phyloP scores from a whole-genome alignment of 1,140 invertebrate species.

The Lordiphosa stackelbergi region DNA sequence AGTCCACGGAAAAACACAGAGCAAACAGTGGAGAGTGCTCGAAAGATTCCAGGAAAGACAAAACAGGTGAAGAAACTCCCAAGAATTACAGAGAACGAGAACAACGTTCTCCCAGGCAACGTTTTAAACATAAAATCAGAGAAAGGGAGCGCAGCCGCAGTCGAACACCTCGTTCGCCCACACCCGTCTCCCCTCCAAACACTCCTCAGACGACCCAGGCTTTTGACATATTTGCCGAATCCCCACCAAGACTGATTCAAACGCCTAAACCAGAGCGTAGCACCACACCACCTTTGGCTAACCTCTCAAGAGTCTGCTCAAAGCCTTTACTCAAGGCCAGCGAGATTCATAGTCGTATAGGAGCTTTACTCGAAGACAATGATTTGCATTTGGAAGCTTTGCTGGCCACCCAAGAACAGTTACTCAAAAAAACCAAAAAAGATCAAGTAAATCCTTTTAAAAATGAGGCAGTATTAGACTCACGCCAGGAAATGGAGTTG shows the following conservation, averaged over 20 bases:
- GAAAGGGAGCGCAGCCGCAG: conserved; percentile 13
- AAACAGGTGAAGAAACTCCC: no score
- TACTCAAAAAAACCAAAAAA: conserved; percentile 45
- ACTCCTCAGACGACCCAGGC: conserved; percentile 9
- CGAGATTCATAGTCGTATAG: conserved; percentile 67
- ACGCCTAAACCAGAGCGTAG: conserved; percentile 29
- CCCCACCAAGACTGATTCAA: conserved; percentile 58
- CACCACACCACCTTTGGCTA: conserved; percentile 48
- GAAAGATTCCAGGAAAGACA: conserved; percentile 4
- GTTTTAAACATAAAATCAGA: conserved; percentile 1
- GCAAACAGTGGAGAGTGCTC: no score
- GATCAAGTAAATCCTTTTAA: conserved; percentile 53
- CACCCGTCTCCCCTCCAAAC: neutral
- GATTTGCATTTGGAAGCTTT: conserved; percentile 53
- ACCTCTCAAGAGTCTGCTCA: conserved; percentile 1
- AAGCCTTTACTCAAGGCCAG: conserved; percentile 46
- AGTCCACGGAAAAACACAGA: no score
- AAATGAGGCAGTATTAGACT: conserved; percentile 55
- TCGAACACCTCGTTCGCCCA: conserved; percentile 4
- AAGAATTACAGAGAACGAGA: no score
- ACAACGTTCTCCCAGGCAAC: neutral
- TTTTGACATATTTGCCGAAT: conserved; percentile 67
- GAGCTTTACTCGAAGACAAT: conserved; percentile 61
- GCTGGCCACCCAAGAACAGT: conserved; percentile 43
- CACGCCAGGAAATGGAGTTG: no score